phyloP scores from a whole-genome alignment of 1,140 invertebrate genomes.

The Schlechtendalia chinensis region DNA sequence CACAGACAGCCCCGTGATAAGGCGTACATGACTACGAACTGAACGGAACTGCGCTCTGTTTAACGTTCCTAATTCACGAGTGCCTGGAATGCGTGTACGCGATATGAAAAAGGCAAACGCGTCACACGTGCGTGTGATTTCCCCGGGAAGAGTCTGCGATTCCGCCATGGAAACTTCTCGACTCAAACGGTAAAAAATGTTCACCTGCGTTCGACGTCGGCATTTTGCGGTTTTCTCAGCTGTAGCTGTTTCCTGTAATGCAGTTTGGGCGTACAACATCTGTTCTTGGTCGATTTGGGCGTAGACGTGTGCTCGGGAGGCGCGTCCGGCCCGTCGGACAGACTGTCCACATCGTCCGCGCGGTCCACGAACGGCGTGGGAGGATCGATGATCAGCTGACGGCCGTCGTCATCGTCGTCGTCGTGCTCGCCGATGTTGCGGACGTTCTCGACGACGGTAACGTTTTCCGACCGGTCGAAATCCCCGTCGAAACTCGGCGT shows the following conservation, averaged over 20 bases:
- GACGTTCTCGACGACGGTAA: constrained; percentile 39
- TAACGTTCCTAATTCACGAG: too few relatives aligned
- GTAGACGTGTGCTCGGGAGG: constrained; percentile 53
- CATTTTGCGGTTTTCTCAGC: constrained; percentile 15
- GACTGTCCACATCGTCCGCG: background rate
- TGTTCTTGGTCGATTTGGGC: constrained; percentile 50
- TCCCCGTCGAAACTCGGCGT: constrained; percentile 9
- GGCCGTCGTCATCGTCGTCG: background rate
- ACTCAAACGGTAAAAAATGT: too few relatives aligned
- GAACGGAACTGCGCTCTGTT: too few relatives aligned
- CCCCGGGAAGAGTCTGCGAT: too few relatives aligned
- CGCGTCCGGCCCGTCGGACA: constrained; percentile 22
- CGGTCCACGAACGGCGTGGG: constrained; percentile 29
- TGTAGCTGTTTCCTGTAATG: constrained; percentile 29
- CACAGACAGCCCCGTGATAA: too few relatives aligned
- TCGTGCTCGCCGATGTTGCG: background rate
- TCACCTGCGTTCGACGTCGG: too few relatives aligned
- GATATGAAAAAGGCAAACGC: too few relatives aligned
- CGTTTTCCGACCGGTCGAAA: constrained; percentile 43
- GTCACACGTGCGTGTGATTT: too few relatives aligned
- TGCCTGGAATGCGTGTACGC: too few relatives aligned
- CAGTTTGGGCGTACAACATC: constrained; percentile 28
- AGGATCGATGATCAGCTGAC: constrained; percentile 23
- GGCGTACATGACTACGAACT: too few relatives aligned
- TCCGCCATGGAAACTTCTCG: too few relatives aligned